Percentiles rank a stretch among this genome's conserved stretches.
Conservation (phyloP, 2,113 vertebrate genomes). For the Oreochromis tanganicae region DNA sequence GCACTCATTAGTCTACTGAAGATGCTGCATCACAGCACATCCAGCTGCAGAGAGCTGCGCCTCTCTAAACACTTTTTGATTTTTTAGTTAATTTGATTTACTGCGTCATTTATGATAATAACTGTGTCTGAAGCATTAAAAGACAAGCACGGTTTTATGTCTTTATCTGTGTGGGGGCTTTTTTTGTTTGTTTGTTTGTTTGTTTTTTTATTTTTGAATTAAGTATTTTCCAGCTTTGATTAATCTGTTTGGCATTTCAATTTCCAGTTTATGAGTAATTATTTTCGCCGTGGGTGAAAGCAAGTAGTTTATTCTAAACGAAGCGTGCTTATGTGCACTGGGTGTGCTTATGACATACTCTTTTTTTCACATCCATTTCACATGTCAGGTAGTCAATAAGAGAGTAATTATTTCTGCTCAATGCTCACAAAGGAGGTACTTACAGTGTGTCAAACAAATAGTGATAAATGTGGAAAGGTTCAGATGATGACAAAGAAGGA, state of each 20-base stretch:
- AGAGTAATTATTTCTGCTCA: conserved; percentile 2
- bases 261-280: background rate
- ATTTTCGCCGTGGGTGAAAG: background rate
- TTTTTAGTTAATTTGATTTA: background rate
- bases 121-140: background rate
- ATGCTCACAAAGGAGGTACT: background rate
- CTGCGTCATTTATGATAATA: background rate
- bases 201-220: background rate
- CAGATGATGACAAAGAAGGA: background rate
- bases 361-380: background rate
- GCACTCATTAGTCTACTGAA: background rate
- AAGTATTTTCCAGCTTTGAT: background rate
- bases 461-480: background rate
- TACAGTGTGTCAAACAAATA: background rate
- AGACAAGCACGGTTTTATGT: background rate
- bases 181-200: background rate
- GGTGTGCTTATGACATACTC: background rate
- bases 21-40: background rate
- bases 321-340: background rate
- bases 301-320: background rate
- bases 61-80: background rate
- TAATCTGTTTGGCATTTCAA: background rate
- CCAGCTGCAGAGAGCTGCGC: background rate
- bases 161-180: background rate
- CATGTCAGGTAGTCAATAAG: background rate